phyloP scores from a whole-genome alignment of 2,113 vertebrate species.

The Saccopteryx leptura region DNA sequence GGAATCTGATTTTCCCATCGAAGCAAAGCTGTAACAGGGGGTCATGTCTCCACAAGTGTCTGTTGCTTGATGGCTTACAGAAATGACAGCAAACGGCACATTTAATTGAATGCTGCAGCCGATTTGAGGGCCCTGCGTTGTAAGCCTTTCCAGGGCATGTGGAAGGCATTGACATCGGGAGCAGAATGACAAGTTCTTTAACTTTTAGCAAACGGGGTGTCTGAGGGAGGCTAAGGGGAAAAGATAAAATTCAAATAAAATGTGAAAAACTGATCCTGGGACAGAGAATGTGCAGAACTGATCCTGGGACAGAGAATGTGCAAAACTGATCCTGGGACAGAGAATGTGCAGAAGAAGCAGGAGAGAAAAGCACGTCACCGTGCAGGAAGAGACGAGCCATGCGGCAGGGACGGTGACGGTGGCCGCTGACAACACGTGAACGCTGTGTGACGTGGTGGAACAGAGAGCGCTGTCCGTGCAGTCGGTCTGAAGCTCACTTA shows the following conservation, averaged over 20 bases:
- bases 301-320: neutral
- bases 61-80: conserved; percentile 66
- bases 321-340: neutral
- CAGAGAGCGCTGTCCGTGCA: accelerated
- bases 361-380: accelerated
- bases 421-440: accelerated
- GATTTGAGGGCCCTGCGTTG: neutral
- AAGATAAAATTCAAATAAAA: neutral
- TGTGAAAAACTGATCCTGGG: neutral
- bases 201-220: neutral
- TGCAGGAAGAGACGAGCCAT: accelerated
- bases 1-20: conserved; percentile 65
- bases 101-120: neutral
- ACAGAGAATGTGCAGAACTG: neutral
- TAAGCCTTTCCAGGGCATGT: conserved; percentile 24
- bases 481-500: neutral
- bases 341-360: neutral
- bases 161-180: neutral
- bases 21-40: neutral
- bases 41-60: neutral
- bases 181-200: neutral
- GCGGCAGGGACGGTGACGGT: accelerated
- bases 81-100: conserved; percentile 27
- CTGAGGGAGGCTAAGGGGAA: neutral
- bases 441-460: accelerated